Evolutionary conservation across 2,888 invertebrate species (phyloP), one percentile per base, ranked within the genome.

Genomic region (Agrilus cyanescens): DNA sequence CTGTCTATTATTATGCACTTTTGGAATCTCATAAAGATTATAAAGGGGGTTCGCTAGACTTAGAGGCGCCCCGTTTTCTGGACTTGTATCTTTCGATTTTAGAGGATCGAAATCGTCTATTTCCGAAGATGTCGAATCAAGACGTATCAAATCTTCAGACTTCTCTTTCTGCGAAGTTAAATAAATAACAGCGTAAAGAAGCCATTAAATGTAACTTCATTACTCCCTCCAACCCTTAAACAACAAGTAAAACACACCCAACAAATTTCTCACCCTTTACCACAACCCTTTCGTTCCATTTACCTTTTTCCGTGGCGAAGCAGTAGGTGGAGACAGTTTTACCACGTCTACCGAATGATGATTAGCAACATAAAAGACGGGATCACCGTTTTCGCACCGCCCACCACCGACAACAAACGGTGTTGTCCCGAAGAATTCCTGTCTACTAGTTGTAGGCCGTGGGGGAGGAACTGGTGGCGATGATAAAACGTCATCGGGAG

Each of bases 41-140:
- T 72, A 72, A 20, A 71, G 53, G 0, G 72, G 72, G 52, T 71
- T 72, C 32, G 68, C 60, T 34, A 76, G 53, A 63, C 72, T 71
- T 63, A 66, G 43, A 63, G 60, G 74, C 62, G 70, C 57, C 8
- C n/a, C 16, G 18, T 34, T 37, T 41, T 49, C 18, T 37, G 46
- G 46, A 50, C 53, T 47, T 57, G 45, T 40, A 10, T 50, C 45
- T n/a, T 46, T 65, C n/a, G 72, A 67, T 47, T 70, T 71, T 14
- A 81, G 62, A 12, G 81, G 81, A 63, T 82, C 80, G 52, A 81
- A 80, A 56, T 81, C 81, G 52, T 80, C 80, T 37, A 75, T 58
- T 53, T 76, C 78, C 56, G 74, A 75, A 44, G 75, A 74, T 37
- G 74, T 71, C 46, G 78, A 78, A 62, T 81, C 80, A 57, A 82